Evolutionary conservation across 2,888 invertebrate genomes (phyloP).

Genomic region (Clusia tigrina): DNA sequence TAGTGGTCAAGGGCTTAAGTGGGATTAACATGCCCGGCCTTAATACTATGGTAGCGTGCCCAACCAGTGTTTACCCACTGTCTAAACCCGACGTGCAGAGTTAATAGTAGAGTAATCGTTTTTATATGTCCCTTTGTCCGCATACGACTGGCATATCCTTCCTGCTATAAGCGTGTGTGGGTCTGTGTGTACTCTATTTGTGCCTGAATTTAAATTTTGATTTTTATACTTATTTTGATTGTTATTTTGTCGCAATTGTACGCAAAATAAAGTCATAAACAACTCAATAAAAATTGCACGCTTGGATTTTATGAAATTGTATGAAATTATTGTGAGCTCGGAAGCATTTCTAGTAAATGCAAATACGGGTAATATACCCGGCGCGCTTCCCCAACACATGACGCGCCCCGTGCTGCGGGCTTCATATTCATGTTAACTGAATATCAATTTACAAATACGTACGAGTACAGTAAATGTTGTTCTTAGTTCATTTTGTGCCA

Average conservation of each 20-base stretch:
- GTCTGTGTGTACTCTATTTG: no score
- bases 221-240: background rate
- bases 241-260: background rate
- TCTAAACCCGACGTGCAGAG: no score
- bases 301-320: conserved; percentile 7
- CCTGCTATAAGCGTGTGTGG: no score
- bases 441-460: conserved; percentile 24
- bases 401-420: background rate
- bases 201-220: conserved; percentile 3
- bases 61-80: no score
- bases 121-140: no score
- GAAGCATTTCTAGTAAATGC: no score
- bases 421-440: conserved; percentile 24
- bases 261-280: conserved; percentile 22
- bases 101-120: no score
- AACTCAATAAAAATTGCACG: conserved; percentile 21
- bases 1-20: no score
- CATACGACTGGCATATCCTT: no score
- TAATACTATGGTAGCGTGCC: no score
- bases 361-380: conserved; percentile 5
- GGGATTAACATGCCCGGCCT: no score
- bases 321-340: conserved; percentile 7
- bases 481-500: background rate
- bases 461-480: conserved; percentile 15
- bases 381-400: background rate